A percentile compares a stretch with the other conserved stretches of the same genome.
phyloP scores from a whole-genome alignment of 2,797 vertebrate genomes.

The Typhlichthys subterraneus region DNA sequence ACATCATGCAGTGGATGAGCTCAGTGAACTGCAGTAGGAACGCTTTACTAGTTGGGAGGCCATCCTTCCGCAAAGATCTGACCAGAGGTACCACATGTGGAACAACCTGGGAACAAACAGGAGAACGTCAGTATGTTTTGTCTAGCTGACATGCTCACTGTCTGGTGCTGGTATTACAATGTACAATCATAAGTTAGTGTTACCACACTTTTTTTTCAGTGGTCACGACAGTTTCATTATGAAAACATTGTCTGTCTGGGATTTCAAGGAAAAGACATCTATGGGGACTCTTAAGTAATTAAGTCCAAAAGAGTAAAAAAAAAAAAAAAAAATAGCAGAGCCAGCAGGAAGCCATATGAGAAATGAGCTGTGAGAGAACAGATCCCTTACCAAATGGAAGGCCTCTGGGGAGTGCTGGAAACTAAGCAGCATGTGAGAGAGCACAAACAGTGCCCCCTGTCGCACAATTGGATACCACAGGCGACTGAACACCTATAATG shows the following conservation, averaged over 20 bases:
- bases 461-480: constrained; percentile 97
- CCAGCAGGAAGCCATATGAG: constrained; percentile 44
- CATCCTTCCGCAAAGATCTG: constrained; percentile 86
- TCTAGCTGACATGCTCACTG: constrained; percentile 10
- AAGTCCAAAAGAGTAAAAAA: constrained; percentile 50
- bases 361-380: constrained; percentile 49
- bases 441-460: constrained; percentile 92
- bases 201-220: not conserved
- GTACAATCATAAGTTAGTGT: not conserved
- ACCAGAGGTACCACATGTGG: constrained; percentile 89
- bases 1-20: constrained; percentile 98
- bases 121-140: constrained; percentile 3
- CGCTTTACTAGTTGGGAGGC: constrained; percentile 86
- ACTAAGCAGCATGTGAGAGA: constrained; percentile 98
- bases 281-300: constrained; percentile 51
- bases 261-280: constrained; percentile 32
- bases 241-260: constrained; percentile 3
- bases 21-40: constrained; percentile 92
- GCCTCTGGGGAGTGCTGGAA: constrained; percentile 99
- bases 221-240: constrained; percentile 36
- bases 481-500: constrained; percentile 92
- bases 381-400: constrained; percentile 92
- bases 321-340: constrained; percentile 28
- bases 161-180: not conserved
- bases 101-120: constrained; percentile 79